phyloP scores from a whole-genome alignment of 2,797 vertebrate genomes.

The Clarias pachynema region DNA sequence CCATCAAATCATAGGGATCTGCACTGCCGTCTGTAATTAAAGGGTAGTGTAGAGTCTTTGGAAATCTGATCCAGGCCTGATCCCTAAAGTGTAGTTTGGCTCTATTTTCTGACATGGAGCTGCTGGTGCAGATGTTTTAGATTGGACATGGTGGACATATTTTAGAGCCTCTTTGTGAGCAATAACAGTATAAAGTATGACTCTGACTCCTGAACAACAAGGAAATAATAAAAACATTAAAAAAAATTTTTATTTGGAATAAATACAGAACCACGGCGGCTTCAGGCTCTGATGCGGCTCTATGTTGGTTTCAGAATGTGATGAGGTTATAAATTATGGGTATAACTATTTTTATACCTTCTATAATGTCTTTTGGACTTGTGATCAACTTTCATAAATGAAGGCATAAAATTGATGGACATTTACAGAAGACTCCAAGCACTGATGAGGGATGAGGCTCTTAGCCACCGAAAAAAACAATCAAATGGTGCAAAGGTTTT shows the following conservation, averaged over 20 bases:
- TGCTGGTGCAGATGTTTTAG: conserved; percentile 36
- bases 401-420: no score
- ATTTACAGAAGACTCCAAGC: no score
- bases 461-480: no score
- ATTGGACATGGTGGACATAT: background rate
- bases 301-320: background rate
- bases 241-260: background rate
- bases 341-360: background rate
- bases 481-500: no score
- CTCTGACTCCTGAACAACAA: background rate
- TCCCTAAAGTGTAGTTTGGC: conserved; percentile 38
- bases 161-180: background rate
- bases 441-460: no score
- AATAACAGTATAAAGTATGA: background rate
- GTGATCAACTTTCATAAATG: no score
- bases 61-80: conserved; percentile 19
- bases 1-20: conserved; percentile 1
- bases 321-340: background rate
- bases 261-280: background rate
- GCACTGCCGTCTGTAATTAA: conserved; percentile 31
- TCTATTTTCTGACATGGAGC: conserved; percentile 19
- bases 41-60: background rate
- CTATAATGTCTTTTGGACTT: background rate
- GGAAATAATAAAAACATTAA: background rate
- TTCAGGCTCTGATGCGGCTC: background rate